Conservation (phyloP, 2,888 invertebrate genomes). For the Acanthoscelides obtectus region DNA sequence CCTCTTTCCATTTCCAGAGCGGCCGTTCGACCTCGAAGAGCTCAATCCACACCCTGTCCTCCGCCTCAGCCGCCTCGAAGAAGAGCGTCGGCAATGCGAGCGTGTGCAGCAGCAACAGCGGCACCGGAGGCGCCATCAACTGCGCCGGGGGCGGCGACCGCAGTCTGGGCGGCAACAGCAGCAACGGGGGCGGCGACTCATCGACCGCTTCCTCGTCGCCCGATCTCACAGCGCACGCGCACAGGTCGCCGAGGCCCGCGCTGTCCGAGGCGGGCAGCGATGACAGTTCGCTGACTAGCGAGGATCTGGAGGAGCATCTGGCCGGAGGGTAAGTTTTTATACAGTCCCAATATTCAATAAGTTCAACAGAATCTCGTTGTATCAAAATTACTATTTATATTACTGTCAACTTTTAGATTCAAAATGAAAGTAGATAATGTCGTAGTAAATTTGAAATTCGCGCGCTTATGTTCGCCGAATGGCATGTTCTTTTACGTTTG, state of each 20-base stretch:
- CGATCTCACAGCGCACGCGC: slow-evolving; percentile 47
- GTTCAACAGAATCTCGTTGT: no score
- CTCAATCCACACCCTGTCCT: slow-evolving; percentile 45
- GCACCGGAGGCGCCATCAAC: not conserved
- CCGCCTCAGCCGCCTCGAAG: slow-evolving; percentile 35
- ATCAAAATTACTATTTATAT: no score
- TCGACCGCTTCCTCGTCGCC: slow-evolving; percentile 57
- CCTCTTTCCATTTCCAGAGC: slow-evolving; percentile 51
- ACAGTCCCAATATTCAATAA: no score
- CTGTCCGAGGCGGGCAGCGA: slow-evolving; percentile 71
- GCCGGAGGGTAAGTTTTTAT: slow-evolving; percentile 46
- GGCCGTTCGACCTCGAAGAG: slow-evolving; percentile 57
- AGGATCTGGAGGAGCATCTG: slow-evolving; percentile 70
- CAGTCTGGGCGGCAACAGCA: not conserved
- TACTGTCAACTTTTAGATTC: no score
- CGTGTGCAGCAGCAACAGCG: not conserved
- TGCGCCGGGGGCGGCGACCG: slow-evolving; percentile 8
- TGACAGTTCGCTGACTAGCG: slow-evolving; percentile 88
- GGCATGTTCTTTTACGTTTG: no score
- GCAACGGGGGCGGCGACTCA: slow-evolving; percentile 35
- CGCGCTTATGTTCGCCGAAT: no score
- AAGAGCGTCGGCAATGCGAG: not conserved
- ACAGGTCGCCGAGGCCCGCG: slow-evolving; percentile 43
- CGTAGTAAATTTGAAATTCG: no score
- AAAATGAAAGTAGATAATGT: no score